Evolutionary conservation across 1,140 invertebrate genomes (phyloP), one percentile per base, ranked within the genome.

Genomic region (Hylyphantes graminicola): DNA sequence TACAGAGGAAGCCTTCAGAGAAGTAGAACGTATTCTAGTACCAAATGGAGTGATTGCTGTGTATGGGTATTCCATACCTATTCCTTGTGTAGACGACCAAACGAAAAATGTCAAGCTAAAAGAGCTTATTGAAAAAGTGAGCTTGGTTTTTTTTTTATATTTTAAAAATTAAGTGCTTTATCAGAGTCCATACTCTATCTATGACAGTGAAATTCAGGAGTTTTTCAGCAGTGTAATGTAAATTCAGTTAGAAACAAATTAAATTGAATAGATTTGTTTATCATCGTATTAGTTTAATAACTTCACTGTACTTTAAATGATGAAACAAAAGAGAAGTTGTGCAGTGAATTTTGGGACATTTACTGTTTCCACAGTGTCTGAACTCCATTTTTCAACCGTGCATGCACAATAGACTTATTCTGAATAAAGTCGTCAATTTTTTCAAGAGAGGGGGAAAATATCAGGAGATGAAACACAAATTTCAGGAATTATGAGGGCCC

Each of bases 21-120:
- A 90, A 85, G 87, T 88, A 0, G 63, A 82, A 55, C 81, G 89
- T 74, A 65, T 89, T 21, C 73, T 90, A 8, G 80, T 85, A 57
- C 88, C 89, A 12, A 87, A 87, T 54, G 89, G 89, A 19, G 86
- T 88, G 9, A 50, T 90, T 9, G 88, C 88, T 15, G 86, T 86
- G 10, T 86, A 82, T 75, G 85, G 85, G 9, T 85, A 85, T n/a
- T 82, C 70, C 70, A 74, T 82, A 17, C 80, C 80, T 53, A 10
- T 82, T n/a, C 80, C 80, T 17, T 35, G 55, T 19, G 10, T 57
- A 10, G 48, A 57, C 21, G 64, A 82, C 17, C 9, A 82, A 48
- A 15, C 54, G 5, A 74, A 74, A 59, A 55, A 73, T 17, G 51
- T 15, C 13, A 12, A 51, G 21, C 21, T 72, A 21, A 35, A 73